Percentiles rank a stretch among this genome's conserved stretches.
These are phyloP conservation scores for Cromileptes altivelis DNA, from an alignment of 2,113 vertebrate genomes.

Conservation along the genomic window DNA sequence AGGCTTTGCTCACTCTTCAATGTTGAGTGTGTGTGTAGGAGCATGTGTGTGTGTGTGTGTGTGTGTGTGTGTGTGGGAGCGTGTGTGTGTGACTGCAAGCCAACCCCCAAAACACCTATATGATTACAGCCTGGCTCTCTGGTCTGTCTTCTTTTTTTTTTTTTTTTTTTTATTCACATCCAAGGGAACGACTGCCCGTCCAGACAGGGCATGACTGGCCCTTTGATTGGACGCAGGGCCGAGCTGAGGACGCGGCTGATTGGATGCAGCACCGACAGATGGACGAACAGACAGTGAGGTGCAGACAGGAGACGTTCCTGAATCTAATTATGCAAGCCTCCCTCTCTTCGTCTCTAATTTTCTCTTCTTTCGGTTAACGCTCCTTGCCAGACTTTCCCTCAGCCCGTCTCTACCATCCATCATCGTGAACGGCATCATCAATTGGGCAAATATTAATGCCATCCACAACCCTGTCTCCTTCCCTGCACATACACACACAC, in stretches of 20 bases:
- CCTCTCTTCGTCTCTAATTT: constrained; percentile 20
- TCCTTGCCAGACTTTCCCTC: constrained; percentile 34
- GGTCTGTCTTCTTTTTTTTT: constrained; percentile 22
- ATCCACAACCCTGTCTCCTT: constrained; percentile 18
- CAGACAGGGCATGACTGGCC: constrained; percentile 46
- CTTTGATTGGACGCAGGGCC: constrained; percentile 59
- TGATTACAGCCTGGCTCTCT: constrained; percentile 53
- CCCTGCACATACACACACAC: constrained; percentile 10
- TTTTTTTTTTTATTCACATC: constrained; percentile 29
- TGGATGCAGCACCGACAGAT: constrained; percentile 57
- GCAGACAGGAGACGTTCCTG: constrained; percentile 67
- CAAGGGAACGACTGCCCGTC: constrained; percentile 48
- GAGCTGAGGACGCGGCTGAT: constrained; percentile 45
- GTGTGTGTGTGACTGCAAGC: constrained; percentile 29
- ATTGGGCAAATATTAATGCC: constrained; percentile 42
- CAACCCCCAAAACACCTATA: constrained; percentile 46
- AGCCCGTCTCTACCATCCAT: constrained; percentile 48
- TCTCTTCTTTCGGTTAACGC: constrained; percentile 1
- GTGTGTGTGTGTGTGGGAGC: constrained; percentile 6
- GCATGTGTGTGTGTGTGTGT: constrained; percentile 13
- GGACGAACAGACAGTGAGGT: constrained; percentile 62
- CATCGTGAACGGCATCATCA: constrained; percentile 35
- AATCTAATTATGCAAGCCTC: constrained; percentile 59
- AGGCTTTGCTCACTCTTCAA: constrained; percentile 44
- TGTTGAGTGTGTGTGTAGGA: neutral